Evolutionary conservation across 2,797 vertebrate genomes (phyloP), one percentile per base, ranked within the genome.

Genomic region (Alauda arvensis): DNA sequence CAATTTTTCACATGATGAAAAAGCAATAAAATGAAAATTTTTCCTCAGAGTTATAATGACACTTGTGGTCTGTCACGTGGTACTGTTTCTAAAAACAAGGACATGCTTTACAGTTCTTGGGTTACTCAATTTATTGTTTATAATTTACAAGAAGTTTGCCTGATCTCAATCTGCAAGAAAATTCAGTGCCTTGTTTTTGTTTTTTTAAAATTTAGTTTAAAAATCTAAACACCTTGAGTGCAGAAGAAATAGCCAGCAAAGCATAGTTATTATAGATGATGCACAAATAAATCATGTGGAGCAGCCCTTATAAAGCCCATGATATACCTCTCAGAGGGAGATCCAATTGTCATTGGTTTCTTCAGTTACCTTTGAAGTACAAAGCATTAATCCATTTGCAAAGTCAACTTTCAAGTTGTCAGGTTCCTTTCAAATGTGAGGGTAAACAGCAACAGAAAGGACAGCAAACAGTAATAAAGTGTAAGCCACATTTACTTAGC

Each of bases 391-490:
- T 79, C 85, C 53, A 33, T 77, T 72, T 77, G 87, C 72, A 92
- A 89, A 66, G 71, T 43, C 52, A 85, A 57, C 69, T 85, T 94
- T 71, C 81, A 29, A 40, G 39, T 91, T 87, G 66, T 61, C 70
- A 81, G 40, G 2, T 57, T 91, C 55, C 67, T 93, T 95, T 92
- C 42, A 88, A 91, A 93, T 77, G 69, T 25, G 62, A 94, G 34
- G 23, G 45, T 62, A 94, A 91, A 92, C 45, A 94, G 69, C 77
- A 92, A 51, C 60, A 79, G 78, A 84, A 92, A 91, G 63, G 42
- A 87, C 59, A 91, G 66, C 70, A 94, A 91, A 85, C 46, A 94
- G 29, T 78, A 83, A 78, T 69, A 43, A 82, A 92, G 7, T 66
- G 3, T 86, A 82, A 91, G 28, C 28, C 60, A 89, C 33, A 87